These are phyloP conservation scores for Tetramorium parvispinum DNA, from an alignment of 1,140 invertebrate species.

Conservation along the genomic window DNA sequence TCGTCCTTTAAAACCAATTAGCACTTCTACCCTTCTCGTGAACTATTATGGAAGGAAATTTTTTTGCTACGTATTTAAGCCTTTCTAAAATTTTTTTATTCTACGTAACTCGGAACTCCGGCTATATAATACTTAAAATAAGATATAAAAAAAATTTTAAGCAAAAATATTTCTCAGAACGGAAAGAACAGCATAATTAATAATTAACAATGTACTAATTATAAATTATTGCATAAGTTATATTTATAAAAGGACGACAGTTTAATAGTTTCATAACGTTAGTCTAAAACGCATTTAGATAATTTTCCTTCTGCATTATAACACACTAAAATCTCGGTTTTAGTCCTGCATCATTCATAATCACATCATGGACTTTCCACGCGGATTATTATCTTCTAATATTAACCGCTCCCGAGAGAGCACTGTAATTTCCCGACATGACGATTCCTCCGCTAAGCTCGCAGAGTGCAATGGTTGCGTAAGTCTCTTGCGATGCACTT, in stretches of 20 bases:
- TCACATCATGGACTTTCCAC: background rate
- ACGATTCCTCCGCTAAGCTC: slow-evolving; percentile 23
- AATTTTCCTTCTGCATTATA: background rate
- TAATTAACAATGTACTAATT: too few relatives aligned
- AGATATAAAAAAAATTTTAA: background rate
- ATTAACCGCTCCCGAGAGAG: slow-evolving; percentile 53
- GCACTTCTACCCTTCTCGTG: slow-evolving; percentile 77
- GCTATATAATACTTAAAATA: background rate
- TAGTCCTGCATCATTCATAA: background rate
- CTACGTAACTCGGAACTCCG: background rate
- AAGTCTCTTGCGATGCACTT: slow-evolving; percentile 57
- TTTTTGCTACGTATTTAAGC: slow-evolving; percentile 7
- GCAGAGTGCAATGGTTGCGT: slow-evolving; percentile 52
- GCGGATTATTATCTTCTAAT: slow-evolving; percentile 51
- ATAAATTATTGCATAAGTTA: background rate
- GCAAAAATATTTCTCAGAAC: background rate
- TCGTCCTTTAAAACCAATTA: slow-evolving; percentile 80
- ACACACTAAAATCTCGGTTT: background rate
- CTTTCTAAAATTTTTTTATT: background rate
- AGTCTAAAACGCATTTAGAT: background rate
- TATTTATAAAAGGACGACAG: background rate
- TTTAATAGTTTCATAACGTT: background rate
- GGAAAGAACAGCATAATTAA: too few relatives aligned
- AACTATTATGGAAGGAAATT: slow-evolving; percentile 20
- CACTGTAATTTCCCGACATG: slow-evolving; percentile 17